Conservation (phyloP, 2,888 invertebrate species). For the Margaritifera margaritifera region DNA sequence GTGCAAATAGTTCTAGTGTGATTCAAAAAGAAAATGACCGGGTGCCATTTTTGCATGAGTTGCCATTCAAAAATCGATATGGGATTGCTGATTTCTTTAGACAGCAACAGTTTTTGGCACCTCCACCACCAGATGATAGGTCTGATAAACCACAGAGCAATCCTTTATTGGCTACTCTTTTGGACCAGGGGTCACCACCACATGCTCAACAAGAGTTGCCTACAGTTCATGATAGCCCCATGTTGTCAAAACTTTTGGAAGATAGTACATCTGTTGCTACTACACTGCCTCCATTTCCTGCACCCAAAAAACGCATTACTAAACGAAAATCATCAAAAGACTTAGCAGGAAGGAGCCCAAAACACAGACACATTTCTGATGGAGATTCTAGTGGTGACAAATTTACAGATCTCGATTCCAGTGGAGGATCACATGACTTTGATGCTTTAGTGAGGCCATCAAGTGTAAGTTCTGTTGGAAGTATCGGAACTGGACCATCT, state of each 20-base stretch:
- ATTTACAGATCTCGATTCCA: constrained; percentile 43
- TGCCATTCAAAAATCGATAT: too few relatives aligned
- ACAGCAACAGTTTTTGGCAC: constrained; percentile 7
- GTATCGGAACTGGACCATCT: constrained; percentile 35
- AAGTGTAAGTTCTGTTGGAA: constrained; percentile 46
- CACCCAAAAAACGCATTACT: constrained; percentile 39
- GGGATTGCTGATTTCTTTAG: too few relatives aligned
- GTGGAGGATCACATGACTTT: constrained; percentile 37
- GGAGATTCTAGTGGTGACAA: constrained; percentile 39
- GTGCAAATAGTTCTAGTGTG: background rate
- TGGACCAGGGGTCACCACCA: constrained; percentile 61
- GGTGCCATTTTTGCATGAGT: too few relatives aligned
- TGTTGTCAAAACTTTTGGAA: constrained; percentile 66
- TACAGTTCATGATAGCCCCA: constrained; percentile 53
- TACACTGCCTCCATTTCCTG: constrained; percentile 34
- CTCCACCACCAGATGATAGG: constrained; percentile 23
- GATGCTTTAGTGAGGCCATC: constrained; percentile 26
- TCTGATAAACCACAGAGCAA: constrained; percentile 47
- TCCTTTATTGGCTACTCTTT: constrained; percentile 66
- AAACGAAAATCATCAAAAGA: constrained; percentile 64
- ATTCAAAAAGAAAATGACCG: constrained; percentile 10
- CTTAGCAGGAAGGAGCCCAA: constrained; percentile 67
- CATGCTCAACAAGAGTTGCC: constrained; percentile 17
- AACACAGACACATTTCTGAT: constrained; percentile 56
- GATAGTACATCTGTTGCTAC: constrained; percentile 53